These are phyloP conservation scores for Amiota communis DNA, from an alignment of 2,888 invertebrate species.

Conservation along the genomic window DNA sequence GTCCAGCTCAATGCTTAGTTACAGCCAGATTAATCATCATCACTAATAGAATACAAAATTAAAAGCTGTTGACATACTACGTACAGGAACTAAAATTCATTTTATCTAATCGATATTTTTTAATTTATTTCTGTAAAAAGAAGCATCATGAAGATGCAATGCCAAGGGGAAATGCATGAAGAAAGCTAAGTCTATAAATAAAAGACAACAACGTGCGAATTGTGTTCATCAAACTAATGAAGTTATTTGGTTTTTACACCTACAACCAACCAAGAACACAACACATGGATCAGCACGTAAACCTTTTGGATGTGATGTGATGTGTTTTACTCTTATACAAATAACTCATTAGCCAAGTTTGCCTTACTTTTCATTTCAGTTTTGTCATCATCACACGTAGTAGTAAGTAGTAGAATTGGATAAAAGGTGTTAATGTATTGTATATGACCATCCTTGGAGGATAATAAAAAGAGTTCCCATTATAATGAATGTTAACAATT, in stretches of 20 bases:
- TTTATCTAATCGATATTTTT: conserved; percentile 62
- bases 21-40: conserved; percentile 25
- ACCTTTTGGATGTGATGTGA: no score
- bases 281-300: no score
- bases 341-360: no score
- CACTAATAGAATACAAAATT: conserved; percentile 6
- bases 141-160: no score
- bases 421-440: no score
- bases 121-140: conserved; percentile 8
- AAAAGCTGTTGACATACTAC: conserved; percentile 38
- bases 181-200: no score
- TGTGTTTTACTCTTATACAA: no score
- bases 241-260: not conserved
- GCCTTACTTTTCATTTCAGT: no score
- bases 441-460: conserved; percentile 17
- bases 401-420: no score
- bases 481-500: conserved; percentile 20
- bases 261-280: not conserved
- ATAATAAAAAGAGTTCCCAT: not conserved
- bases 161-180: no score
- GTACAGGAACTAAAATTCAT: conserved; percentile 59
- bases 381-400: no score
- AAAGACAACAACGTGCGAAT: no score
- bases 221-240: conserved; percentile 14
- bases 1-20: not conserved